Evolutionary conservation across 2,888 invertebrate species (phyloP).

Genomic region (Zhuqinia jingwanae): DNA sequence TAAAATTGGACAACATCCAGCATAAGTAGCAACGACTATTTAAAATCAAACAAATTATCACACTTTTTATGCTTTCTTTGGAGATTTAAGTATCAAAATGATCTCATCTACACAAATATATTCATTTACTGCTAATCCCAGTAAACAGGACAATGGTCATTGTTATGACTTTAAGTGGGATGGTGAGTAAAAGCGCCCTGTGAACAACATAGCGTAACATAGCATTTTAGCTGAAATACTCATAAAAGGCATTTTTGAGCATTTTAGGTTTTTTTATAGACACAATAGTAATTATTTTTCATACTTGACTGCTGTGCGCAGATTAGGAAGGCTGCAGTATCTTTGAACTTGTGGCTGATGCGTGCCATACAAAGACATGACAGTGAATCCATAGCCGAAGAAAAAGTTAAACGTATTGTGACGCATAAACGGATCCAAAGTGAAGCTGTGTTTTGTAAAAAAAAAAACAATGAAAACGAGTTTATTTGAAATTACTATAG

Average conservation of each 20-base stretch:
- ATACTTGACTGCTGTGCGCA: slow-evolving; percentile 70
- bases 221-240: too few relatives aligned
- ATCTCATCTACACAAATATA: too few relatives aligned
- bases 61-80: not conserved
- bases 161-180: slow-evolving; percentile 65
- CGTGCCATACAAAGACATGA: slow-evolving; percentile 69
- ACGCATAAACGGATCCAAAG: slow-evolving; percentile 71
- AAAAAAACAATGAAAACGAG: not conserved
- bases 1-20: slow-evolving; percentile 75
- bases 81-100: too few relatives aligned
- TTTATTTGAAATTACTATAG: slow-evolving; percentile 3
- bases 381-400: slow-evolving; percentile 73
- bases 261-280: too few relatives aligned
- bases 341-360: slow-evolving; percentile 78
- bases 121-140: slow-evolving; percentile 60
- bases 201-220: too few relatives aligned
- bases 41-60: not conserved
- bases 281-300: not conserved
- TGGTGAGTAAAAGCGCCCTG: slow-evolving; percentile 58
- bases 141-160: slow-evolving; percentile 65
- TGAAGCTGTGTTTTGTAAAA: slow-evolving; percentile 54
- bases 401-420: slow-evolving; percentile 73
- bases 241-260: too few relatives aligned
- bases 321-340: slow-evolving; percentile 73
- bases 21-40: slow-evolving; percentile 73